phyloP scores from a whole-genome alignment of 2,888 invertebrate genomes.

The Eupithecia pulchellata region DNA sequence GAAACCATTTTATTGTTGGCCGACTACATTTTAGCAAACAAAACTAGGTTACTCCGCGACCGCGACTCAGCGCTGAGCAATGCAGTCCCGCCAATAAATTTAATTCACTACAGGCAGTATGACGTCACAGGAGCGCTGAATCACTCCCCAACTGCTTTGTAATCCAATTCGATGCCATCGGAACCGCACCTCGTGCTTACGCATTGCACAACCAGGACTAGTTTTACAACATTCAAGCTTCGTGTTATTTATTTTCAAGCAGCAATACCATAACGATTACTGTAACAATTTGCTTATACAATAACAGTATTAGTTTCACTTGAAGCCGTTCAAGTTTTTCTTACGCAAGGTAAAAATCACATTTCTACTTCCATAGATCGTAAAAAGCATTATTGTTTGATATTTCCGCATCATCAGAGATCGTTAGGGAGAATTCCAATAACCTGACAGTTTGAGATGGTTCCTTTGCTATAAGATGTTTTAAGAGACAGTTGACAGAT shows the following conservation, averaged over 20 bases:
- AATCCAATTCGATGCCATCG: slow-evolving; percentile 41
- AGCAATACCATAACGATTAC: slow-evolving; percentile 14
- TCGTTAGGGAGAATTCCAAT: slow-evolving; percentile 39
- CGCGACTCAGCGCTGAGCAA: slow-evolving; percentile 26
- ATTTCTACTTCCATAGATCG: slow-evolving; percentile 33
- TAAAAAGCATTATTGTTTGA: slow-evolving; percentile 31
- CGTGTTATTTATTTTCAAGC: slow-evolving; percentile 28
- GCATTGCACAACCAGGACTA: slow-evolving; percentile 40
- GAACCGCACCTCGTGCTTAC: slow-evolving; percentile 33
- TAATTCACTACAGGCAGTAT: slow-evolving; percentile 48
- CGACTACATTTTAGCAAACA: background rate
- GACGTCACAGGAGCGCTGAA: slow-evolving; percentile 62
- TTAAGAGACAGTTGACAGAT: slow-evolving; percentile 63
- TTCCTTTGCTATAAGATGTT: slow-evolving; percentile 7
- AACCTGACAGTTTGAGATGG: slow-evolving; percentile 16
- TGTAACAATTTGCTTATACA: slow-evolving; percentile 21
- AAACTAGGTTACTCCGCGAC: slow-evolving; percentile 17
- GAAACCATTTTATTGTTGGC: background rate
- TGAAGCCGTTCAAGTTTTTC: slow-evolving; percentile 50
- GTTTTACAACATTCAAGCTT: slow-evolving; percentile 46
- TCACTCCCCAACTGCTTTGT: slow-evolving; percentile 53
- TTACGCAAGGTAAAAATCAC: slow-evolving; percentile 39
- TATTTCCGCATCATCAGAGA: slow-evolving; percentile 37
- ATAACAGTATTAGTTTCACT: slow-evolving; percentile 26
- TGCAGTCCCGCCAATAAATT: slow-evolving; percentile 46